Evolutionary conservation across 2,888 invertebrate genomes (phyloP).

Genomic region (Drosophila trichaetosa): DNA sequence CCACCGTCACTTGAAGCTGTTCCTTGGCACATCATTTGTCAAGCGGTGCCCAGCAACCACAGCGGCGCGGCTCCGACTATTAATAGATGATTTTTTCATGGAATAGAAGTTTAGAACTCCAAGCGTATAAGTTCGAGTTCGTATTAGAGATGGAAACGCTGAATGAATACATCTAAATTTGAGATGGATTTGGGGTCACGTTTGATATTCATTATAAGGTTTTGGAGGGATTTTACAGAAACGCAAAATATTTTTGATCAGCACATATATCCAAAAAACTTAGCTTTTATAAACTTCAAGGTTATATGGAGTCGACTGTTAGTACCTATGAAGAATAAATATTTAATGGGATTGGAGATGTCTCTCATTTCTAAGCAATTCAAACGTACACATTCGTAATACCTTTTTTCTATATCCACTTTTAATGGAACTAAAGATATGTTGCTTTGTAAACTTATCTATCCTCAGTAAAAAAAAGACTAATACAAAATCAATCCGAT

Average conservation of each 20-base stretch:
- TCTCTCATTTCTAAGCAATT: neutral
- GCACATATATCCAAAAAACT: neutral
- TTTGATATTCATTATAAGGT: neutral
- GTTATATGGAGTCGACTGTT: neutral
- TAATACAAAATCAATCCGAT: neutral
- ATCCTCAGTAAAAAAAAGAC: neutral
- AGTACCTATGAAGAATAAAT: neutral
- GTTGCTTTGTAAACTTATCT: neutral
- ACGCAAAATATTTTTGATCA: neutral
- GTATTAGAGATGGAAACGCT: slow-evolving; percentile 18
- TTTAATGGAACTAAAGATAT: neutral
- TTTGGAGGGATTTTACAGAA: neutral
- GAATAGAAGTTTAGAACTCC: slow-evolving; percentile 27
- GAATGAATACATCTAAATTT: neutral
- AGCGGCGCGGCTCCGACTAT: slow-evolving; percentile 45
- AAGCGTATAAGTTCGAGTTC: slow-evolving; percentile 9
- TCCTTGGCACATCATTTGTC: slow-evolving; percentile 84
- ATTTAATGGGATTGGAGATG: neutral
- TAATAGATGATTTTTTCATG: slow-evolving; percentile 44
- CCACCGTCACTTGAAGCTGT: slow-evolving; percentile 82
- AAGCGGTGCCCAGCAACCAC: slow-evolving; percentile 53
- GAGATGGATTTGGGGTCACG: neutral
- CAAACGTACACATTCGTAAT: too few species aligned
- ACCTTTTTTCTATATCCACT: rapidly evolving
- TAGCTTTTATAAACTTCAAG: neutral